Evolutionary conservation across 2,113 vertebrate species (phyloP), one percentile per base, ranked within the genome.

Genomic region (Otolemur garnettii): DNA sequence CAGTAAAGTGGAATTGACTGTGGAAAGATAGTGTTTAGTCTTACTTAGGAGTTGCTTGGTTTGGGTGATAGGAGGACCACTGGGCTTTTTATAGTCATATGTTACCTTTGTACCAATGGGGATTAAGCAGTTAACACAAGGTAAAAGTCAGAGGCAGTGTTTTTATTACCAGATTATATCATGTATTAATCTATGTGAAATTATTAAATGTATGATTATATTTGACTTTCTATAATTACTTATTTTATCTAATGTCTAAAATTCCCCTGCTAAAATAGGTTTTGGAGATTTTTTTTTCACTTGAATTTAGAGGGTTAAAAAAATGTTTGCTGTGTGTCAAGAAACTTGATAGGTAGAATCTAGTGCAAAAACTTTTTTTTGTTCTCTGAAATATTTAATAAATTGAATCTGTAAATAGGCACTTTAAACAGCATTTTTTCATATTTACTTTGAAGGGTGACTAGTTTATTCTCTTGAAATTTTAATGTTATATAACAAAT

Each of bases 311-410:
- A 89, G 86, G 81, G 57, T 82, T 15, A 26, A 33, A 96, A 91
- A 78, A 19, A 59, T 18, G 11, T 90, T 59, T 82, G 17, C 45
- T 30, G 28, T 42, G 35, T 59, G 19, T 72, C 59, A 90, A 42
- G 71, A 89, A 28, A 86, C 13, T 74, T 78, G 53, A 74, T 69
- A 91, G 53, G n/a, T 87, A 93, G 50, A 68, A 72, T 92, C 21
- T 74, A 45, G 89, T 90, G 77, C 38, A 62, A 79, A 79, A 80
- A 83, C 45, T n/a, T 71, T 85, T 60, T 66, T 77, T 91, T 84
- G 91, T 62, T 77, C 59, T 92, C 93, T 80, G 33, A 53, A 69
- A 50, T 94, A 66, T 38, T 94, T 94, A 96, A 11, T 94, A 93
- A 96, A 38, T 75, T 95, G 60, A 90, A 57, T 94, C n/a, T 79